Base-by-base conservation (phyloP, 2,888 invertebrate species). In the Caenorhabditis uteleia region DNA sequence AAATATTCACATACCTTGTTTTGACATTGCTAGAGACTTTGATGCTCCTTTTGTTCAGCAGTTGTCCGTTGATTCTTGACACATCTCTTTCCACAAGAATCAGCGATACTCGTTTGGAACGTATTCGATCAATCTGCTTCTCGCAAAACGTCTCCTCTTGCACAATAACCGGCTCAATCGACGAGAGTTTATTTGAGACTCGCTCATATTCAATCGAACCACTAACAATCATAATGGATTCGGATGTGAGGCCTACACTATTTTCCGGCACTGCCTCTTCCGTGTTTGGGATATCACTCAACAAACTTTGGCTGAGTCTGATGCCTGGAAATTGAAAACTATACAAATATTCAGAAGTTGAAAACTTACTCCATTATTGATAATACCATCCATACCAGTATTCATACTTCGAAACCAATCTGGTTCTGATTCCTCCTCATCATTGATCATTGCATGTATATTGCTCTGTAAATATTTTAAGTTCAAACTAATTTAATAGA, bases 81-180 rank as follows among this genome's bases (percentile, higher is more conserved):
- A 93, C 93, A 46, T 90, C 90, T 71, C 92, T 91, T 81, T 93
- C 91, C 0, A 94, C 94, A 33, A 98, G 85, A 26, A 98, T 90
- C 26, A 97, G 88, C 79, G 91, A 89, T 0, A 97, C 94, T 33
- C 89, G 89, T 57, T 93, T 87, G 16, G 91, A 65, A 21, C 75
- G 51, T 16, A 82, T 77, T 33, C 82, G 65, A 12, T 82, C 78
- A 12, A 80, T 77, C 61, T 82, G 82, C 38, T 78, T 77, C 18
- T 68, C 68, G 7, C 82, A 60, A 56, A 71, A 80, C 26, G 79
- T 77, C 7, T 64, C 58, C 43, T 82, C 91, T 88, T 95, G 95
- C 86, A 94, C 87, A 77, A 95, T 87, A 23, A 97, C 90, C 0
- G 95, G 95, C 81, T 97, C 95, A 51, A 98, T 86, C 2, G 94